Percentiles rank a stretch among this genome's conserved stretches.
Conservation (phyloP, 2,113 vertebrate genomes). For the Quiscalus mexicanus region DNA sequence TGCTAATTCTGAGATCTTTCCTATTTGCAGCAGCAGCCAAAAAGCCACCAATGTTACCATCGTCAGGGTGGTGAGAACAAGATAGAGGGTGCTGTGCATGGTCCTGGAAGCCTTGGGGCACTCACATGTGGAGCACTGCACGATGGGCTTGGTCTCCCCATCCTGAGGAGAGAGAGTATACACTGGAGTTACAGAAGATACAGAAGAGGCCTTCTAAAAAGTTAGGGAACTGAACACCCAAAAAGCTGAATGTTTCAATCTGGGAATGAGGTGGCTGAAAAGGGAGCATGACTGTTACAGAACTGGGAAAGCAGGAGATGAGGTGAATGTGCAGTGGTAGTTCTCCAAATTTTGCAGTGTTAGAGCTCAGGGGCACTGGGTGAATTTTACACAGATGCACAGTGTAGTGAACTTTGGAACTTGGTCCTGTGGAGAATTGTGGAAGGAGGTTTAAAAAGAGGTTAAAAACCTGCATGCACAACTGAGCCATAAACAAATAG, state of each 20-base stretch:
- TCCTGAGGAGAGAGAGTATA: not conserved
- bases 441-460: not conserved
- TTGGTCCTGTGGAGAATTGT: not conserved
- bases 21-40: conserved; percentile 36
- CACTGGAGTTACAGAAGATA: not conserved
- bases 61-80: not conserved
- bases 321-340: not conserved
- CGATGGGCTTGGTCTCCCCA: not conserved
- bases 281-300: not conserved
- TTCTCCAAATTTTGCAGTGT: not conserved
- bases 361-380: not conserved
- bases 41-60: not conserved
- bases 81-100: not conserved
- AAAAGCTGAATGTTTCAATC: not conserved
- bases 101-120: not conserved
- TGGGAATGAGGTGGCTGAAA: not conserved
- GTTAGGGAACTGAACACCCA: not conserved
- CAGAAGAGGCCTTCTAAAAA: not conserved
- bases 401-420: not conserved
- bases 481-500: not conserved
- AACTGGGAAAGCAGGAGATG: not conserved
- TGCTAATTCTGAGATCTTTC: conserved; percentile 42
- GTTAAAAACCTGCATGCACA: not conserved
- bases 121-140: not conserved
- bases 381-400: not conserved